Evolutionary conservation across 2,888 invertebrate genomes (phyloP).

Genomic region (Onchidella celtica): DNA sequence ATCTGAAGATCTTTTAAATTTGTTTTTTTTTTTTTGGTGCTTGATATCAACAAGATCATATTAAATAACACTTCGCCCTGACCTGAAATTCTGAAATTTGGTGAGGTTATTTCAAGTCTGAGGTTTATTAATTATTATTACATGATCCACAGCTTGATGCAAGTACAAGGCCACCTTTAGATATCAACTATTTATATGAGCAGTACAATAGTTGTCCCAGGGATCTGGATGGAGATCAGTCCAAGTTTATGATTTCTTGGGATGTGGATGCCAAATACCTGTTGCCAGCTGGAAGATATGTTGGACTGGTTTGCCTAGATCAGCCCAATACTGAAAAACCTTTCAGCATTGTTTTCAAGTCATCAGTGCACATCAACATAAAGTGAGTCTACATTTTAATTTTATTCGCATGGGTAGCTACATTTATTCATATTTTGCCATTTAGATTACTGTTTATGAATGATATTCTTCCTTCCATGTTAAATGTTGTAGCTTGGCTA

Average conservation of each 20-base stretch:
- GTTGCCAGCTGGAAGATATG: slow-evolving; percentile 87
- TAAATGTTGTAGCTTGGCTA: too few relatives aligned
- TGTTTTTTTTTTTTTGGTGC: neutral
- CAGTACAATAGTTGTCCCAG: slow-evolving; percentile 57
- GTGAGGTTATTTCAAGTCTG: too few relatives aligned
- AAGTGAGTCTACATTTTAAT: slow-evolving; percentile 55
- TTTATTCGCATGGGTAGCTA: neutral
- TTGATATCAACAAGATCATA: neutral
- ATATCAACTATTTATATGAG: slow-evolving; percentile 57
- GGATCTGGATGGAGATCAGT: slow-evolving; percentile 35
- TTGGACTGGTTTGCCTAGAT: slow-evolving; percentile 87
- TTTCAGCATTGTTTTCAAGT: slow-evolving; percentile 83
- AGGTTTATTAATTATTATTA: too few relatives aligned
- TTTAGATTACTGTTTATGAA: too few relatives aligned
- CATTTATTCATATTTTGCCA: neutral
- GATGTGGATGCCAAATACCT: slow-evolving; percentile 89
- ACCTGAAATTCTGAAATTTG: too few relatives aligned
- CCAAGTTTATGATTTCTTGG: slow-evolving; percentile 79
- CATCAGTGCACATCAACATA: slow-evolving; percentile 54
- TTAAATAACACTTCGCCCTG: too few relatives aligned
- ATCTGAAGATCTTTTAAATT: too few relatives aligned
- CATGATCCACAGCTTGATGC: slow-evolving; percentile 24
- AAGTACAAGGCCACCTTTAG: slow-evolving; percentile 45
- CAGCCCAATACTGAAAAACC: slow-evolving; percentile 86
- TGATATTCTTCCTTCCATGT: too few relatives aligned